Percentiles rank a stretch among this genome's conserved stretches.
Evolutionary conservation across 2,113 vertebrate genomes (phyloP).

Genomic region (Eptesicus fuscus): DNA sequence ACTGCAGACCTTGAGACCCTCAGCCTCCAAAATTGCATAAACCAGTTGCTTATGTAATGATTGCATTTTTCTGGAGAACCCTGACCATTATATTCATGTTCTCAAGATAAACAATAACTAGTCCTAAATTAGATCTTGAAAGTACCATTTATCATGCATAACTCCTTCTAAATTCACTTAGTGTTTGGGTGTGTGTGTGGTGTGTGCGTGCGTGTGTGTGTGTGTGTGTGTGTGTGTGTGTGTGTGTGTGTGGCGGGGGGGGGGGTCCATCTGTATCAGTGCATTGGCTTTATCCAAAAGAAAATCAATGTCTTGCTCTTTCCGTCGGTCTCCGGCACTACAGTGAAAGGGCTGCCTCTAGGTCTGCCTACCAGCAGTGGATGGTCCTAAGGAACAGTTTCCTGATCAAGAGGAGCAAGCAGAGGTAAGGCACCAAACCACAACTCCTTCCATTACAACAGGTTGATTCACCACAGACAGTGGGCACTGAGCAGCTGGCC

Average conservation of each 20-base stretch:
- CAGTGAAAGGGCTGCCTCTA: neutral
- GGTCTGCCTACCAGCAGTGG: neutral
- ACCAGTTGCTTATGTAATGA: neutral
- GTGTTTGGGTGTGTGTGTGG: neutral
- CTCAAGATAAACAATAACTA: neutral
- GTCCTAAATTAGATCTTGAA: neutral
- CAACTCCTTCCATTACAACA: neutral
- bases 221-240: too few species aligned
- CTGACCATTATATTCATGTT: neutral
- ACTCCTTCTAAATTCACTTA: neutral
- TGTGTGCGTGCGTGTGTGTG: too few species aligned
- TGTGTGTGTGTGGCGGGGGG: too few species aligned
- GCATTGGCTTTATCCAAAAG: neutral
- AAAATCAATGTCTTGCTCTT: neutral
- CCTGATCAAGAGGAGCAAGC: neutral
- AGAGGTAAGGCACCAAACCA: neutral
- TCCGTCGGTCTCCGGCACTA: neutral
- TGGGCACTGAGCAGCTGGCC: neutral
- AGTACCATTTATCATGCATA: neutral
- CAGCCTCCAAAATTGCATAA: too few species aligned
- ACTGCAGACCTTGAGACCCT: too few species aligned
- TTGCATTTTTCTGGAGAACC: neutral
- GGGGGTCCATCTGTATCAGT: neutral
- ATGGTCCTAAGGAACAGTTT: neutral
- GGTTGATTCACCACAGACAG: neutral